These are phyloP conservation scores for Heterohyrax brucei DNA, from an alignment of 2,797 vertebrate species.

Conservation along the genomic window DNA sequence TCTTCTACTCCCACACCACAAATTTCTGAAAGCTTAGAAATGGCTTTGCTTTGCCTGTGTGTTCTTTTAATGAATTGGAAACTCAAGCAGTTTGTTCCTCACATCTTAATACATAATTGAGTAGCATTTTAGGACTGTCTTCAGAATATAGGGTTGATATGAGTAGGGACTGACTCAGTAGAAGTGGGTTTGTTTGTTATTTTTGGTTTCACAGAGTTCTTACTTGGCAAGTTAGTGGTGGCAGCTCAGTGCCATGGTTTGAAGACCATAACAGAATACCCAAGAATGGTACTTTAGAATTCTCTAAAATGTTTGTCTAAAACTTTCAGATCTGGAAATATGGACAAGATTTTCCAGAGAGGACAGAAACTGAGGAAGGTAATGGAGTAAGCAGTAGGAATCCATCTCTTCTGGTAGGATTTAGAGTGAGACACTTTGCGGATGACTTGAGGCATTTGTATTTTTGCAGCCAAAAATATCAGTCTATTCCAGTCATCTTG, in stretches of 20 bases:
- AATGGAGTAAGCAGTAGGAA: conserved; percentile 34
- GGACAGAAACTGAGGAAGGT: conserved; percentile 41
- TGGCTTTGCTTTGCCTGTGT: conserved; percentile 72
- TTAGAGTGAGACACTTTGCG: conserved; percentile 66
- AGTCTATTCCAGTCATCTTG: conserved; percentile 38
- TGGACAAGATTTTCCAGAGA: conserved; percentile 62
- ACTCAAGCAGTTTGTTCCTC: conserved; percentile 81
- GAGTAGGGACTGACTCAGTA: too few relatives aligned
- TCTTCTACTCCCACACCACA: conserved; percentile 57
- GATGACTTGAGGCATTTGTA: conserved; percentile 52
- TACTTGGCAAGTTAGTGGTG: conserved; percentile 73
- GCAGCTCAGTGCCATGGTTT: conserved; percentile 73
- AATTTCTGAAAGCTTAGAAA: conserved; percentile 80
- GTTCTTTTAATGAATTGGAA: conserved; percentile 78
- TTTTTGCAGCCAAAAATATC: conserved; percentile 50
- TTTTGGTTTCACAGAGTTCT: conserved; percentile 45
- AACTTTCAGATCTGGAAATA: conserved; percentile 73
- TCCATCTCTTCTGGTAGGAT: conserved; percentile 17
- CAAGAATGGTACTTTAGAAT: conserved; percentile 73
- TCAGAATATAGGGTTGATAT: neutral
- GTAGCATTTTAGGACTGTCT: conserved; percentile 65
- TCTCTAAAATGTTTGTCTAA: conserved; percentile 76
- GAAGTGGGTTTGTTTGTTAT: too few relatives aligned
- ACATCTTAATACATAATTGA: conserved; percentile 74
- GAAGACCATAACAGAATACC: conserved; percentile 57